phyloP scores from a whole-genome alignment of 1,140 invertebrate species.

The Daktulosphaira vitifoliae region DNA sequence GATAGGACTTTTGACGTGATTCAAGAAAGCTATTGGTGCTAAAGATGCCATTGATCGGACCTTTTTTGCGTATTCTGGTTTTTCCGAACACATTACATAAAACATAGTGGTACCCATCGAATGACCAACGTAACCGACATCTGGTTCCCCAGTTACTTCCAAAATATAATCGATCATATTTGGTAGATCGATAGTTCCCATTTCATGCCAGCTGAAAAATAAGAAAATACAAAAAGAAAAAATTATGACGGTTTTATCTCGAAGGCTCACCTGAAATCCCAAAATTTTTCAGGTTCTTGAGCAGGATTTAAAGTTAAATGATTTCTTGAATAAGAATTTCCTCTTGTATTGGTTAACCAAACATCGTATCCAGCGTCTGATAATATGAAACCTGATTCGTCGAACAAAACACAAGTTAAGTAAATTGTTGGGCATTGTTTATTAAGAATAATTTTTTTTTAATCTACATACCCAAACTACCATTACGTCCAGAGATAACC shows the following conservation, averaged over 20 bases:
- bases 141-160: conserved; percentile 45
- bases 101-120: conserved; percentile 54
- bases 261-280: conserved; percentile 47
- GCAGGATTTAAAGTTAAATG: conserved; percentile 42
- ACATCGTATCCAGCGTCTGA: conserved; percentile 58
- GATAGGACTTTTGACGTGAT: conserved; percentile 39
- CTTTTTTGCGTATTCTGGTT: conserved; percentile 49
- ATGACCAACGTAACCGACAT: conserved; percentile 51
- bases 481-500: conserved; percentile 56
- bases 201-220: conserved; percentile 51
- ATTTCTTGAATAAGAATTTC: conserved; percentile 53
- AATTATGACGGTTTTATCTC: not conserved
- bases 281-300: conserved; percentile 43
- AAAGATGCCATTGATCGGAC: conserved; percentile 44
- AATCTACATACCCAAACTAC: conserved; percentile 47
- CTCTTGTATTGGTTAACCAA: conserved; percentile 59
- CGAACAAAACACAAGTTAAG: too few species aligned
- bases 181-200: conserved; percentile 55
- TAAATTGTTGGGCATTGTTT: too few species aligned
- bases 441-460: too few species aligned
- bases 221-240: not conserved
- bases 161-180: conserved; percentile 54
- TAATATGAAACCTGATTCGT: conserved; percentile 48
- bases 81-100: conserved; percentile 47
- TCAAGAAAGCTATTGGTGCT: conserved; percentile 45